Base-by-base conservation (phyloP, 1,140 invertebrate genomes). In the Dendrolimus punctatus region DNA sequence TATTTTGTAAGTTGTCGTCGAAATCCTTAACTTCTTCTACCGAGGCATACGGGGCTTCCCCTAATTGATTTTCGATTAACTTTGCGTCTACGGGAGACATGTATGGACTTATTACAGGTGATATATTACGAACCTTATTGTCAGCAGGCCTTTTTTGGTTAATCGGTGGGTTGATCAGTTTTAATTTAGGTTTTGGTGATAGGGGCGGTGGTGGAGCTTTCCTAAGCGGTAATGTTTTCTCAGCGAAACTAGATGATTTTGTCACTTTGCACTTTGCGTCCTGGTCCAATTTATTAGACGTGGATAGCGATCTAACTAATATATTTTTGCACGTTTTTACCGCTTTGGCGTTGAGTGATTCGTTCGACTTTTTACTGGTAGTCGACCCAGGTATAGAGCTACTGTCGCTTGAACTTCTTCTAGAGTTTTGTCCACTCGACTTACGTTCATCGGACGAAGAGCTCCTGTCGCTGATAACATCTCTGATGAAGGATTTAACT, bases 401-500 rank as follows among this genome's bases (percentile, higher is more conserved):
- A 59, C 82, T 86, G 53, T 86, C 83, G 46, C 80, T 86, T 5
- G 83, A 86, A 56, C 80, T 84, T 49, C 83, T 62, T 51, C 83
- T 73, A 6, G 83, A 86, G 54, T 84, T 86, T 52, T 75, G 71
- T 49, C 83, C 83, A 51, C 83, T 86, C 0, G 83, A 86, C 55
- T 75, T 85, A 38, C 66, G 84, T 58, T 88, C 85, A 51, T 87
- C 85, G 0, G 85, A 85, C 5, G 84, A 85, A 40, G 75, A 83
- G 65, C 86, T 84, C 46, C 86, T 75, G 54, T 88, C 87, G 67
- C 80, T 87, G 50, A 88, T 88, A 39, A 88, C 87, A 66, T 88
- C 87, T 73, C 80, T 82, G 45, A 88, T 88, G 55, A 88, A 88
- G 7, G 87, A 88, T 51, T 88, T 88, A 38, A 88, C 87, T 39